A percentile compares a stretch with the other conserved stretches of the same genome.
phyloP scores from a whole-genome alignment of 2,113 vertebrate species.

The Tragelaphus imberbis region DNA sequence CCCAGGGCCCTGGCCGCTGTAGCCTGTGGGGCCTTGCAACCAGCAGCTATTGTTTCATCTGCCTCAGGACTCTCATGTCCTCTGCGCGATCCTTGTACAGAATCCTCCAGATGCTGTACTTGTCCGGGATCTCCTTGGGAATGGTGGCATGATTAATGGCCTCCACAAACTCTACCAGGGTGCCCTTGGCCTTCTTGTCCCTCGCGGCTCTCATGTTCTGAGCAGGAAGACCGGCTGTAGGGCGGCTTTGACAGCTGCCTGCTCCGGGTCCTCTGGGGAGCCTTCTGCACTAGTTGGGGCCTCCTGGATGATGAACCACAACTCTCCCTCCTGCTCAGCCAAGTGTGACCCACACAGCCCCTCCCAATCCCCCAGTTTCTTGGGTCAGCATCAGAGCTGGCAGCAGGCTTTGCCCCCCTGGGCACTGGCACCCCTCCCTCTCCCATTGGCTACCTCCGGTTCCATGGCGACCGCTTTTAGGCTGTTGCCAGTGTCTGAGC shows the following conservation, averaged over 20 bases:
- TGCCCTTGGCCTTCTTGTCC: neutral
- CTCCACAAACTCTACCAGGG: neutral
- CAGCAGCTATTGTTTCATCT: neutral
- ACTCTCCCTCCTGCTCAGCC: neutral
- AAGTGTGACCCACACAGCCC: neutral
- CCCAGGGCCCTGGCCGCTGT: neutral
- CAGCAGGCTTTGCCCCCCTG: fast-evolving
- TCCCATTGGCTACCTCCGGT: neutral
- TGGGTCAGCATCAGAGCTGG: neutral
- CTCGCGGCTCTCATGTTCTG: neutral
- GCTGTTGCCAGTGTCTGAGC: neutral
- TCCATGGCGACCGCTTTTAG: neutral
- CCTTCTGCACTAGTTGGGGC: neutral
- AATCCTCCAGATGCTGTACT: neutral
- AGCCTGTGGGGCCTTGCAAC: neutral
- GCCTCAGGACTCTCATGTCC: neutral
- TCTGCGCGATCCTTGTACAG: neutral
- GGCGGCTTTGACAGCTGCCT: neutral
- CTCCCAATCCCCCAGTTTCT: neutral
- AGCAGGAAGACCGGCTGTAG: neutral
- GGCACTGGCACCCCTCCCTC: neutral
- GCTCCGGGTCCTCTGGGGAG: neutral
- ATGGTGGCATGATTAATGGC: neutral
- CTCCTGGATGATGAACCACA: neutral
- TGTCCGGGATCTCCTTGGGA: neutral